These are phyloP conservation scores for Andrena cerasifolii DNA, from an alignment of 1,140 invertebrate species.

Conservation along the genomic window DNA sequence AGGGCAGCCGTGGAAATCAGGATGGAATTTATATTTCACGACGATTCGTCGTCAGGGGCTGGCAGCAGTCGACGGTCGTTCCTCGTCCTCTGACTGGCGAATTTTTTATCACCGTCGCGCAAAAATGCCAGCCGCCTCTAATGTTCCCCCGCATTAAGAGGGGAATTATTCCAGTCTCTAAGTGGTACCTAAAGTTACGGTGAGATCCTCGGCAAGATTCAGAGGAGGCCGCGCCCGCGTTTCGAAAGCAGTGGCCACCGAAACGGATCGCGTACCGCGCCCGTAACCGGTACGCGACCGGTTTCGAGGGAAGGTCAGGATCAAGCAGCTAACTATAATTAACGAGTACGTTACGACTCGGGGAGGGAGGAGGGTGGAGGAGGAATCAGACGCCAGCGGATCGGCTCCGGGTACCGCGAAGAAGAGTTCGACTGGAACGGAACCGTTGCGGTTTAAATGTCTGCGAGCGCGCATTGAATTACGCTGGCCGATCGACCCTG, in stretches of 20 bases:
- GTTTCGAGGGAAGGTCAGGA: constrained; percentile 26
- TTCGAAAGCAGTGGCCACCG: neutral
- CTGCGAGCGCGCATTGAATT: constrained; percentile 36
- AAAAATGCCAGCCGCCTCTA: too few relatives aligned
- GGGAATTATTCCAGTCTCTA: too few relatives aligned
- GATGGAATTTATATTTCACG: constrained; percentile 44
- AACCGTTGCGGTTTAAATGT: constrained; percentile 39
- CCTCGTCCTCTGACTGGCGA: neutral
- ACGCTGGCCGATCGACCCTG: constrained; percentile 40
- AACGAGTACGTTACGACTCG: neutral
- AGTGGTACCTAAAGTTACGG: too few relatives aligned
- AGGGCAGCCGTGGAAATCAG: neutral
- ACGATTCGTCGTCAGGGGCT: neutral
- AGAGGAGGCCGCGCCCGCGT: too few relatives aligned
- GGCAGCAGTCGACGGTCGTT: neutral
- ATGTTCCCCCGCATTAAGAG: too few relatives aligned
- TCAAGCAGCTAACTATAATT: constrained; percentile 1
- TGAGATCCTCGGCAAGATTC: too few relatives aligned
- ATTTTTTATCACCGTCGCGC: too few relatives aligned
- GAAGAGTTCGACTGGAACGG: constrained; percentile 1
- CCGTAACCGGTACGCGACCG: constrained; percentile 6
- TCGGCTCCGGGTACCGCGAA: neutral
- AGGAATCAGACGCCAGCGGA: neutral
- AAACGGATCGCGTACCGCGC: constrained; percentile 1
- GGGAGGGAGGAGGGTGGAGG: neutral